A percentile compares a stretch with the other conserved stretches of the same genome.
phyloP scores from a whole-genome alignment of 2,113 vertebrate species.

The Zeus faber region DNA sequence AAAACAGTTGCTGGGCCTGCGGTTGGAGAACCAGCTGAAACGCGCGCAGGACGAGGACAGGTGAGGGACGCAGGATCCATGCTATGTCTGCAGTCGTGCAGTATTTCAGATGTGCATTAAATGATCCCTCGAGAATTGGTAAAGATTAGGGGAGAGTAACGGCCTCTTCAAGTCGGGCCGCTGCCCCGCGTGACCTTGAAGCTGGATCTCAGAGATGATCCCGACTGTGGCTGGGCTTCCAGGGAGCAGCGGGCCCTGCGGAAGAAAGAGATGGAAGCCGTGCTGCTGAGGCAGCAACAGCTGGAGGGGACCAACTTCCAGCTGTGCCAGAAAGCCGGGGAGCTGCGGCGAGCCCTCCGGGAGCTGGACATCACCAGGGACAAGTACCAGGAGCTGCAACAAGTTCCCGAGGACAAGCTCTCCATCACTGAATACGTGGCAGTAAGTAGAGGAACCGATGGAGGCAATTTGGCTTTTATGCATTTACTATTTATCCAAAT shows the following conservation, averaged over 20 bases:
- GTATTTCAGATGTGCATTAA: no score
- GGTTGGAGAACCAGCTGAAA: constrained; percentile 88
- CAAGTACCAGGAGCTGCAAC: constrained; percentile 79
- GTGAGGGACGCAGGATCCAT: constrained; percentile 57
- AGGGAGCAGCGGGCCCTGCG: constrained; percentile 90
- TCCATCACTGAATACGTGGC: constrained; percentile 93
- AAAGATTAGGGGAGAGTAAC: no score
- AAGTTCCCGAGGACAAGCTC: constrained; percentile 86
- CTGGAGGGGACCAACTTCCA: constrained; percentile 90
- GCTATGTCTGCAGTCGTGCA: no score
- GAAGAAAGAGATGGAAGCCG: constrained; percentile 94
- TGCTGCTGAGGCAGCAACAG: constrained; percentile 89
- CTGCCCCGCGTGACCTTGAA: no score
- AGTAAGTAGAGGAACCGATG: constrained; percentile 70
- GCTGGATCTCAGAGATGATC: no score
- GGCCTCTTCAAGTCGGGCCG: no score
- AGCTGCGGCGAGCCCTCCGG: constrained; percentile 83
- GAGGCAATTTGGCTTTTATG: no score
- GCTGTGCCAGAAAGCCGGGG: constrained; percentile 87
- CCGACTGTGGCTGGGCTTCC: no score
- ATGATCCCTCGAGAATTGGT: no score
- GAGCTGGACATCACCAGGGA: constrained; percentile 88
- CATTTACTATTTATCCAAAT: no score
- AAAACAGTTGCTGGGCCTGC: constrained; percentile 89
- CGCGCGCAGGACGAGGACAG: constrained; percentile 90